Base-by-base conservation (phyloP, 1,140 invertebrate genomes). In the Meloidogyne floridensis region DNA sequence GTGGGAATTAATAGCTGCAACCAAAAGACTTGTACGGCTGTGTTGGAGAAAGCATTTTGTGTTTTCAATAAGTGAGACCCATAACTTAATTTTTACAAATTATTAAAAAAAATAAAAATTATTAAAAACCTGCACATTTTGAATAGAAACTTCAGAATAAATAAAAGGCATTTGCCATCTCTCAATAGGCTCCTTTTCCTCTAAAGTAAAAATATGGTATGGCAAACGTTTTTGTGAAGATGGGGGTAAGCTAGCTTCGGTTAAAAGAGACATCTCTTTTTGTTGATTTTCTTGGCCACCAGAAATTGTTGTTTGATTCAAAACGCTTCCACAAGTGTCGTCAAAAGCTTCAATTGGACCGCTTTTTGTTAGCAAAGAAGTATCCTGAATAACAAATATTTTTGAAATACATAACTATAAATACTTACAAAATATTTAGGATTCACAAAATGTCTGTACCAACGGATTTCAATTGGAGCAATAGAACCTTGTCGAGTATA, bases 71-170 rank as follows among this genome's bases (percentile, higher is more conserved):
- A 82, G 81, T 4, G 80, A 32, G 2, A 74, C 20, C 81, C 81
- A 82, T 15, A 71, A 75, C 81, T 82, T 43, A 81, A 81, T 53
- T 47, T 47, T n/a, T n/a, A 78, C 11, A 78, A 59, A 11, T 70
- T 15, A 18, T 43, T 15, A 77, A 13, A 77, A 0, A 9, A 51
- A 20, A 9, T 77, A 6, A 5, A n/a, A 77, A 70, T 8, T 11
- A 20, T 13, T 77, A 77, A 77, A 9, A 13, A 82, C 81, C 81
- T 71, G 65, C 13, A 81, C 81, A 51, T 80, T 82, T 70, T 65
- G 82, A 75, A 82, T 82, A n/a, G n/a, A 82, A n/a, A 82, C n/a
- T 75, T 82, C 81, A 47, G 76, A 59, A 51, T 82, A 69, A 42
- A 82, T 80, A 20, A 82, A 56, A 6, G 77, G 72, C 18, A 79